Base-by-base conservation (phyloP, 2,113 vertebrate genomes). In the Sander lucioperca region DNA sequence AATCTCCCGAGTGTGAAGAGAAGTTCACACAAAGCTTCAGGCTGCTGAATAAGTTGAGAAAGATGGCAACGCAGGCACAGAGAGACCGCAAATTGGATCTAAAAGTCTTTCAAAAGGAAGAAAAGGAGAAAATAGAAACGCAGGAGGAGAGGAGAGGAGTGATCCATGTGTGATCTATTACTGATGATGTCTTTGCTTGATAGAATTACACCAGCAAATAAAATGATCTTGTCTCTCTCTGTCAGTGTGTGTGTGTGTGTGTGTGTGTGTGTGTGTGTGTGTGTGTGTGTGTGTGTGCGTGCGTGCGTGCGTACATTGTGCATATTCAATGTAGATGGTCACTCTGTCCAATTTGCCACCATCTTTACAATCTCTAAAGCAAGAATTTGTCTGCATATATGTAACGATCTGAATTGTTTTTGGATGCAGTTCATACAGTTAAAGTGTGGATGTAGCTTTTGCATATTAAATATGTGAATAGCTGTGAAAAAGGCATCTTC, bases 11-110 rank as follows among this genome's bases (percentile, higher is more conserved):
- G 93, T 93, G 91, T 80, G 86, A 84, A 85, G 89, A 88, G 83
- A 92, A 94, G 94, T 95, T 95, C 92, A 93, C 77, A 85, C 71
- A 78, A 76, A 89, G 91, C 94, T 93, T 82, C 75, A 61, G 92
- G 93, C 92, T 75, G 85, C 50, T 66, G 87, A 76, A 82, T 58
- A 87, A 71, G 82, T 77, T 65, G 47, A 80, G 84, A 74, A 78
- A 81, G 80, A 84, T 36, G 69, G 87, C 72, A 77, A 76, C 4
- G n/a, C 36, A 77, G 87, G 59, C 79, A 79, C 58, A 73, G 77
- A 67, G 71, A 83, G 88, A 86, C 79, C 82, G 80, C 74, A 92
- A 93, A 93, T 92, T 92, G 90, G 86, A 93, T 92, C 80, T 89
- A 86, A 92, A 88, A 90, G 86, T 84, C 70, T 88, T 89, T 67